These are phyloP conservation scores for Carpatolechia fugitivella DNA, from an alignment of 2,888 invertebrate genomes.

Conservation along the genomic window DNA sequence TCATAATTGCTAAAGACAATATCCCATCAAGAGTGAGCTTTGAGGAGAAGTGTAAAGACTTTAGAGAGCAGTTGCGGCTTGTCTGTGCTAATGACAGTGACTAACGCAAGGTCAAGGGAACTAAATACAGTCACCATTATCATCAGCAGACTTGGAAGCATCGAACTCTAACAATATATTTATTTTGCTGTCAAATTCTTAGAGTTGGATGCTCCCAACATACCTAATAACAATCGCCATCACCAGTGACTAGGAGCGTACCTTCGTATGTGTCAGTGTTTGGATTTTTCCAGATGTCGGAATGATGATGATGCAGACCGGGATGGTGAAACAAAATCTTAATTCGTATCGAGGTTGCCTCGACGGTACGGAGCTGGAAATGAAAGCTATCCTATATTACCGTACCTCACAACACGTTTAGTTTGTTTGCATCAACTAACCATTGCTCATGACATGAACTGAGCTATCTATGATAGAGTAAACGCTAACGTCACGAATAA, in stretches of 20 bases:
- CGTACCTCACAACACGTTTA: constrained; percentile 71
- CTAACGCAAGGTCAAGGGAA: constrained; percentile 57
- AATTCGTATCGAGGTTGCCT: constrained; percentile 86
- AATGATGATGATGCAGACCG: constrained; percentile 98
- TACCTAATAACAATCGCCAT: constrained; percentile 36
- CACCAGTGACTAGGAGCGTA: constrained; percentile 49
- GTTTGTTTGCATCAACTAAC: constrained; percentile 77
- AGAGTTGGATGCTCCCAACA: constrained; percentile 48
- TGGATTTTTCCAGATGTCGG: constrained; percentile 94
- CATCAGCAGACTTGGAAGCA: constrained; percentile 58
- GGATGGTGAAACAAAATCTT: constrained; percentile 95
- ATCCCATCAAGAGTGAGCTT: constrained; percentile 63
- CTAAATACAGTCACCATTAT: constrained; percentile 61
- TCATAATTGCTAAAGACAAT: constrained; percentile 54
- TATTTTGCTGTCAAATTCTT: neutral
- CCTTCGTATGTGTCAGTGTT: constrained; percentile 76
- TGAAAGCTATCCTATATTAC: constrained; percentile 61
- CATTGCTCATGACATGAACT: constrained; percentile 64
- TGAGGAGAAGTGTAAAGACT: constrained; percentile 58
- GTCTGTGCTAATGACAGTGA: constrained; percentile 71
- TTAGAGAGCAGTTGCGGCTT: constrained; percentile 71
- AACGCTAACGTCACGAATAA: constrained; percentile 69
- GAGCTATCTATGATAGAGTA: constrained; percentile 58
- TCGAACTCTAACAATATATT: constrained; percentile 39
- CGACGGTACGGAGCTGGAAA: constrained; percentile 87